Evolutionary conservation across 2,797 vertebrate species (phyloP).

Genomic region (Morelia viridis): DNA sequence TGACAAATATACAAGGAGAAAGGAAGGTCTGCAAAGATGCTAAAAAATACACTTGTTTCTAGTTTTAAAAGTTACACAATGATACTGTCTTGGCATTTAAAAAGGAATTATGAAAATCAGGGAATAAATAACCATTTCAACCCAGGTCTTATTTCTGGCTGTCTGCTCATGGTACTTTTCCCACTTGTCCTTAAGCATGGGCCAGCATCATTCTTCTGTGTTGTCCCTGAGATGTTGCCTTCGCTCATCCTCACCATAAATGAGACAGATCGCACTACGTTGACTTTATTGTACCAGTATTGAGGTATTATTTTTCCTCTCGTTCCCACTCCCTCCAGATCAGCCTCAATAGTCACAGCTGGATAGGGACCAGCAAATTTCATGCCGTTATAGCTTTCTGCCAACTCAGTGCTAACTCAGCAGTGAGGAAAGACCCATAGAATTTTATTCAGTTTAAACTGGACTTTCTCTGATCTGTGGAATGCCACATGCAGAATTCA

Average conservation of each 20-base stretch:
- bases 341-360: neutral
- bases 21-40: accelerated
- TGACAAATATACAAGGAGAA: neutral
- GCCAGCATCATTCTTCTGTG: neutral
- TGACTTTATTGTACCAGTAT: too few relatives aligned
- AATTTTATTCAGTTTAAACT: neutral
- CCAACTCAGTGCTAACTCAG: neutral
- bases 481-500: neutral
- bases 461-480: neutral
- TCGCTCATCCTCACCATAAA: neutral
- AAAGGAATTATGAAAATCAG: neutral
- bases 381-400: neutral
- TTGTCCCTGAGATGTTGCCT: neutral
- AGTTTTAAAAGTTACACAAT: neutral
- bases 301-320: neutral
- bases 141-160: neutral
- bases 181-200: neutral
- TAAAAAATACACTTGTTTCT: neutral
- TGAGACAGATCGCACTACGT: neutral
- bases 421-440: neutral
- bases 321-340: neutral
- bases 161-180: neutral
- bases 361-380: neutral
- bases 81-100: neutral
- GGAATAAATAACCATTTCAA: neutral